Base-by-base conservation (phyloP, 2,888 invertebrate species). In the Sceliomorpha sp. region DNA sequence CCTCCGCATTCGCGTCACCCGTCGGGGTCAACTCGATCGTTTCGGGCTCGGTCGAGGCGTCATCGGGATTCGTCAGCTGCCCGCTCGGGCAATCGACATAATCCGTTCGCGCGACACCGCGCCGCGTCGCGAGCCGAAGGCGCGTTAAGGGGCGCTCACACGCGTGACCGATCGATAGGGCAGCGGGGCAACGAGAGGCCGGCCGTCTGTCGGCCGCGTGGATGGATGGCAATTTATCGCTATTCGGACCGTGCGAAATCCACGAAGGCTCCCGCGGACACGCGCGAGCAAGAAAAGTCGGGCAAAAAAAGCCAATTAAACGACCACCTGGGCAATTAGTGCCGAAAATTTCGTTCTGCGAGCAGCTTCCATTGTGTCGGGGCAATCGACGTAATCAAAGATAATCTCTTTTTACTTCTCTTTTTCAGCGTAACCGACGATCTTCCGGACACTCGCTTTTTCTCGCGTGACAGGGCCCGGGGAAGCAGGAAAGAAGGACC, bases 21-120 rank as follows among this genome's bases (percentile, higher is more conserved):
- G 50, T 26, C 27, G 50, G 56, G 56, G 64, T 64, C 64, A 64
- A 56, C 47, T 27, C 34, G 55, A 55, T 63, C 55, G 48, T 63
- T 55, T 48, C 31, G 45, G 53, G 26, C 24, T 39, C 62, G 62
- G 45, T 29, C 56, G 37, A 27, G 45, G 58, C 58, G 58, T 40
- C 63, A 47, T 55, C 40, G 63, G 53, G 48, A 63, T 63, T 63
- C 40, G 55, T 53, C 63, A 55, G 63, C 63, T 63, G 63, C 63
- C 32, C 55, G n/a, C n/a, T 39, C 40, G 36, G 10, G 37, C 48
- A 63, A 55, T 55, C 63, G 63, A 42, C 39, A 55, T 63, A 63
- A 63, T 63, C 63, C 55, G 55, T 37, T 20, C 39, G 50, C 37
- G 50, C 50, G 34, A 14, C 37, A 40, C 37, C 39, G 27, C 48